phyloP scores from a whole-genome alignment of 2,113 vertebrate species.

The Cavia porcellus region DNA sequence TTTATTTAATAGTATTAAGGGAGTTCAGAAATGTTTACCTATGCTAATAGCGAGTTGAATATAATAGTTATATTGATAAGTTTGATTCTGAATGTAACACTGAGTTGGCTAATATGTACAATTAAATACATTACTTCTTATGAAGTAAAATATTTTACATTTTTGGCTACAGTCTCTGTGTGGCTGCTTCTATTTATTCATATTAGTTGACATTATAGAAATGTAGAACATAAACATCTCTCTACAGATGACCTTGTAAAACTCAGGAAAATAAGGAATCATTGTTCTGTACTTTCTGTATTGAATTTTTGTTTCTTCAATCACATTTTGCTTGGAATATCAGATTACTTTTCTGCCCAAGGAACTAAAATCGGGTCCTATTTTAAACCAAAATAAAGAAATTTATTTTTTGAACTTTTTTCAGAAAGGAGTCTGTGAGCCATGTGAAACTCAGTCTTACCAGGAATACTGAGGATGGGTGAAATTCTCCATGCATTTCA shows the following conservation, averaged over 20 bases:
- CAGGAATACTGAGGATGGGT: constrained; percentile 41
- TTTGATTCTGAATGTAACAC: neutral
- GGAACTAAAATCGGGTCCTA: neutral
- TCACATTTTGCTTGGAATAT: neutral
- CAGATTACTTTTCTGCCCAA: neutral
- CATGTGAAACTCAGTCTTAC: neutral
- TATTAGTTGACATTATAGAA: neutral
- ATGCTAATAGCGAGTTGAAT: neutral
- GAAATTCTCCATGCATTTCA: neutral
- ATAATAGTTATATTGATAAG: neutral
- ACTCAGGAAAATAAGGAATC: neutral
- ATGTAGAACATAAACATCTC: neutral
- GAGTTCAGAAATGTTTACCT: constrained; percentile 19
- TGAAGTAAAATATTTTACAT: neutral
- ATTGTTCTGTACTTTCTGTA: neutral
- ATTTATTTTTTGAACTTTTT: neutral
- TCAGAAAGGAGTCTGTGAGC: constrained; percentile 40
- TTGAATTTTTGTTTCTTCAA: constrained; percentile 24
- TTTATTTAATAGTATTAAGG: constrained; percentile 7
- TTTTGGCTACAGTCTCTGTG: neutral
- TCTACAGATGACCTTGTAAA: neutral
- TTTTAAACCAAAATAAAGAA: constrained; percentile 39
- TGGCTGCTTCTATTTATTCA: neutral
- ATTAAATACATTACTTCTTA: neutral
- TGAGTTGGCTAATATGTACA: constrained; percentile 34